Evolutionary conservation across 2,113 vertebrate species (phyloP).

Genomic region (Sinocyclocheilus anophthalmus): DNA sequence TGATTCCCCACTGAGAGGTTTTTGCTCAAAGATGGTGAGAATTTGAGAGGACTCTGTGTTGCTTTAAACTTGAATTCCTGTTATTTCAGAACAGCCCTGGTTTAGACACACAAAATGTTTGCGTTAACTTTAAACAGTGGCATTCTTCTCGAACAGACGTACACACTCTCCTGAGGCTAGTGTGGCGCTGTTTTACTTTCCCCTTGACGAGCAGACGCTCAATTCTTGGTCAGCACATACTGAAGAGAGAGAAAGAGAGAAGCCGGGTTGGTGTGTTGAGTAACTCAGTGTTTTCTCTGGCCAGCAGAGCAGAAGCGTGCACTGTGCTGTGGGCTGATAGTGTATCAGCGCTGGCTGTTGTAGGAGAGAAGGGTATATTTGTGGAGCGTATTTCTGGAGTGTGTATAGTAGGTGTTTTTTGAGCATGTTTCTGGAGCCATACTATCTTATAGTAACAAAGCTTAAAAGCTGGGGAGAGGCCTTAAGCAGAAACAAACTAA

Average conservation of each 20-base stretch:
- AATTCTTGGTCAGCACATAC: constrained; percentile 60
- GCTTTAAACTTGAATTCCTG: constrained; percentile 63
- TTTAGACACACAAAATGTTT: constrained; percentile 47
- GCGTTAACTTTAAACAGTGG: constrained; percentile 32
- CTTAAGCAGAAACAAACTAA: background rate
- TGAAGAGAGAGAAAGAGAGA: constrained; percentile 24
- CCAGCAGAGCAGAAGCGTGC: constrained; percentile 35
- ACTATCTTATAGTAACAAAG: constrained; percentile 44
- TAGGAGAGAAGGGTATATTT: constrained; percentile 49
- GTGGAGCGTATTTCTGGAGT: constrained; percentile 52
- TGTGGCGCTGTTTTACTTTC: constrained; percentile 67
- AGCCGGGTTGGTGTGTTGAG: constrained; percentile 23
- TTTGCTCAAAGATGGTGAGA: constrained; percentile 53
- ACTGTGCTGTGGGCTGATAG: constrained; percentile 43
- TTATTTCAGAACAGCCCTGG: constrained; percentile 55
- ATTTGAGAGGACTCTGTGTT: constrained; percentile 63
- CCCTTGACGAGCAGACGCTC: constrained; percentile 58
- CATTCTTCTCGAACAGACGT: constrained; percentile 25
- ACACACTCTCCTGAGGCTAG: constrained; percentile 30
- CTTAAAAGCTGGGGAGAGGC: background rate
- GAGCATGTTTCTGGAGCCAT: constrained; percentile 42
- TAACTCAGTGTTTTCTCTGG: constrained; percentile 65
- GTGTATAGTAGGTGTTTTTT: constrained; percentile 32
- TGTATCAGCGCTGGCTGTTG: constrained; percentile 45
- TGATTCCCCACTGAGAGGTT: constrained; percentile 52